Conservation (phyloP, 2,797 vertebrate genomes). For the Mus caroli region DNA sequence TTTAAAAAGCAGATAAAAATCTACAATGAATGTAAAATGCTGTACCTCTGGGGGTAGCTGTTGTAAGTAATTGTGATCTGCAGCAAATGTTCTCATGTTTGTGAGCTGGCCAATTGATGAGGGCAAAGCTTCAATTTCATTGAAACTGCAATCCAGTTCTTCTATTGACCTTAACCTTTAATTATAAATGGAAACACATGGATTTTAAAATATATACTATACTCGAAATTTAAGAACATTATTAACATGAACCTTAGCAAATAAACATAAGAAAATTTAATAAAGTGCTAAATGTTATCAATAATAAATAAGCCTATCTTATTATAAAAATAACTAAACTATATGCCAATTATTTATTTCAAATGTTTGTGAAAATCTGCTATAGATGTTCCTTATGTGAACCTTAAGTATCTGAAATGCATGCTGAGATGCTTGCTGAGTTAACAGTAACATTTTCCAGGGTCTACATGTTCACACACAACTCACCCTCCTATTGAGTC, state of each 20-base stretch:
- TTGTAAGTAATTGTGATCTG: conserved; percentile 97
- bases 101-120: conserved; percentile 94
- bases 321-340: conserved; percentile 38
- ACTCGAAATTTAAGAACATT: conserved; percentile 37
- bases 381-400: conserved; percentile 19
- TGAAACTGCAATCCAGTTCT: conserved; percentile 98
- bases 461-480: conserved; percentile 55
- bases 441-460: conserved; percentile 48
- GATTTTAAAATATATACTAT: background rate
- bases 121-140: conserved; percentile 97
- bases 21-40: conserved; percentile 55
- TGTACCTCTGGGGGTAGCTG: conserved; percentile 95
- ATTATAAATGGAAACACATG: conserved; percentile 57
- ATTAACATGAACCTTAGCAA: conserved; percentile 56
- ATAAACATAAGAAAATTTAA: conserved; percentile 60
- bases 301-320: conserved; percentile 24
- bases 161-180: conserved; percentile 93
- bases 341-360: conserved; percentile 48
- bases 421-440: background rate
- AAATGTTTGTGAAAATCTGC: conserved; percentile 12
- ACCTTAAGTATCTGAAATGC: conserved; percentile 40
- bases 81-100: conserved; percentile 96
- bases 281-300: conserved; percentile 54
- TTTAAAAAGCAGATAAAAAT: conserved; percentile 38
- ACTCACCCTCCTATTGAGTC: conserved; percentile 97